Conservation (phyloP, 2,113 vertebrate species). For the Ciconia stormi region DNA sequence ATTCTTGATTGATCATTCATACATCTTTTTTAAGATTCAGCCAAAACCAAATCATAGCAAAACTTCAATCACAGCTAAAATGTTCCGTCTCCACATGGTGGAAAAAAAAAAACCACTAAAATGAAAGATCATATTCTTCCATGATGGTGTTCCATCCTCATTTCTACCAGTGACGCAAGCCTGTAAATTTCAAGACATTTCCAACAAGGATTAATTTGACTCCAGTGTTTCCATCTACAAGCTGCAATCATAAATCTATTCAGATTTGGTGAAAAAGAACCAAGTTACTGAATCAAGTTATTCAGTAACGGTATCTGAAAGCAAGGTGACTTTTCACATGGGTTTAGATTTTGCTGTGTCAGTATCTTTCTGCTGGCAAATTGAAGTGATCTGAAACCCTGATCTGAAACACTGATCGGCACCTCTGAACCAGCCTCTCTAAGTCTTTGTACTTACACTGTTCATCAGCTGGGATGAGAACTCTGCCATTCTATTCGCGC, state of each 20-base stretch:
- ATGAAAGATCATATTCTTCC: neutral
- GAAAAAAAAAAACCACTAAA: neutral
- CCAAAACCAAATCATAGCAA: neutral
- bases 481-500: neutral
- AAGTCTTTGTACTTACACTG: neutral
- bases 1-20: neutral
- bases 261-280: neutral
- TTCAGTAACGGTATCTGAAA: neutral
- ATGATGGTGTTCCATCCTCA: neutral
- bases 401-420: fast-evolving
- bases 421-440: neutral
- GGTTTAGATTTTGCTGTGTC: neutral
- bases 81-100: neutral
- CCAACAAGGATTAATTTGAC: neutral
- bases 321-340: neutral
- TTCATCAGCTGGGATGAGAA: neutral
- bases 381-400: neutral
- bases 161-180: neutral
- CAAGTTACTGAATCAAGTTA: neutral
- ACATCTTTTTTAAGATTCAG: neutral
- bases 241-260: neutral
- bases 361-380: neutral
- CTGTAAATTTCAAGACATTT: neutral
- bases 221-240: neutral
- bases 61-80: neutral